These are phyloP conservation scores for Planococcus citri DNA, from an alignment of 1,140 invertebrate genomes.

Conservation along the genomic window DNA sequence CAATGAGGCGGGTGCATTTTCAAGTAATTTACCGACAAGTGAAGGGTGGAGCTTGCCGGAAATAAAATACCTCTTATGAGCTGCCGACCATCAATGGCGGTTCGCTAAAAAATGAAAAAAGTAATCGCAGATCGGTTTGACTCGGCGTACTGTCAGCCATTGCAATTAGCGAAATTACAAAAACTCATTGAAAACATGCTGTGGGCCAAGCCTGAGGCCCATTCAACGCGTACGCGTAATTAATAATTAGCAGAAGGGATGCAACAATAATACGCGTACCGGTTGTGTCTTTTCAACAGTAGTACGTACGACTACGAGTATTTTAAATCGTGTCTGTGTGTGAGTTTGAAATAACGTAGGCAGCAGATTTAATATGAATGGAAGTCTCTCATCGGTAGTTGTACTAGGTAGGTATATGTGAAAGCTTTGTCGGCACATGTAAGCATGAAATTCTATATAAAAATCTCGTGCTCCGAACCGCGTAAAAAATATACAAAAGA, in stretches of 20 bases:
- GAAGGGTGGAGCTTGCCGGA: neutral
- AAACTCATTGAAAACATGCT: too few species aligned
- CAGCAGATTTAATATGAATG: too few species aligned
- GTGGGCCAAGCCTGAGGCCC: too few species aligned
- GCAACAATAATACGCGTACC: neutral
- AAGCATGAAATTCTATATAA: too few species aligned
- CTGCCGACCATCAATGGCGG: neutral
- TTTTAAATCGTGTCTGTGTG: too few species aligned
- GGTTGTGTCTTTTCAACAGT: neutral
- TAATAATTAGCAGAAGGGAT: neutral
- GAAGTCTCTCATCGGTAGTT: too few species aligned
- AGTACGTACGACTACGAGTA: too few species aligned
- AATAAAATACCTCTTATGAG: neutral
- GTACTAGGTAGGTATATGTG: too few species aligned
- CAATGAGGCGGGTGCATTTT: neutral
- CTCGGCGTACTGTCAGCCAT: neutral
- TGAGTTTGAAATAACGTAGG: too few species aligned
- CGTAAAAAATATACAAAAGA: too few species aligned
- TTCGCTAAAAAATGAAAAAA: neutral
- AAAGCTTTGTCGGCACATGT: neutral
- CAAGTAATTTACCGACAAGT: neutral
- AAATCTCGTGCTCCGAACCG: too few species aligned
- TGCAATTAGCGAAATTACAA: conserved; percentile 7
- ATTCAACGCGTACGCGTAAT: neutral
- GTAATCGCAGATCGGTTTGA: too few species aligned